Evolutionary conservation across 2,113 vertebrate genomes (phyloP).

Genomic region (Thermophis baileyi): DNA sequence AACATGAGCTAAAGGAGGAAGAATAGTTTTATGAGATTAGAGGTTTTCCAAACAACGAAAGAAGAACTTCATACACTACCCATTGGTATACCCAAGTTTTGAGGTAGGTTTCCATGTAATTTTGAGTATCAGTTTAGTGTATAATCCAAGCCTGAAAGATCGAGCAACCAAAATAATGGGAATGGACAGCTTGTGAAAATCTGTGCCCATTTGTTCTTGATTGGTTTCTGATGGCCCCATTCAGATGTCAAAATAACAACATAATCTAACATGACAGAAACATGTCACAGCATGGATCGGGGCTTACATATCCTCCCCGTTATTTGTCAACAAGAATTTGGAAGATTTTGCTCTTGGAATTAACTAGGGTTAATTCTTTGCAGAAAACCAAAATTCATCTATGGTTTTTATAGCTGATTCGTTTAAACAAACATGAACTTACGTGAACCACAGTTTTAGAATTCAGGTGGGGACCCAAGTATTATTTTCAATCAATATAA

Average conservation of each 20-base stretch:
- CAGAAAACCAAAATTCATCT: neutral
- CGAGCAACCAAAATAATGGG: neutral
- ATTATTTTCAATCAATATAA: neutral
- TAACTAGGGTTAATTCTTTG: neutral
- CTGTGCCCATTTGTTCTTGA: neutral
- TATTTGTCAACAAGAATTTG: neutral
- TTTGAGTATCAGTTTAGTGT: neutral
- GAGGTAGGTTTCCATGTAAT: neutral
- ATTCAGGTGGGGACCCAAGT: neutral
- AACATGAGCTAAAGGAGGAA: slow-evolving; percentile 61
- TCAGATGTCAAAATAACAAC: neutral
- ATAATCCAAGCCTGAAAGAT: neutral
- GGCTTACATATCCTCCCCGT: neutral
- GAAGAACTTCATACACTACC: too few relatives aligned
- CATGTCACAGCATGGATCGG: neutral
- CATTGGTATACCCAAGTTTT: neutral
- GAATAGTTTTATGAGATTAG: slow-evolving; percentile 55
- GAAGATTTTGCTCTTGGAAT: neutral
- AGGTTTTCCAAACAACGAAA: neutral
- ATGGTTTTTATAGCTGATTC: neutral
- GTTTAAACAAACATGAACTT: neutral
- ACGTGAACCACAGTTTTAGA: neutral
- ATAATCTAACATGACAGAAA: neutral
- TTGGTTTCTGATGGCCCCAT: neutral
- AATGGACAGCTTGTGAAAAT: neutral